Conservation (phyloP, 2,113 vertebrate species). For the Rhinopomastus cyanomelas region DNA sequence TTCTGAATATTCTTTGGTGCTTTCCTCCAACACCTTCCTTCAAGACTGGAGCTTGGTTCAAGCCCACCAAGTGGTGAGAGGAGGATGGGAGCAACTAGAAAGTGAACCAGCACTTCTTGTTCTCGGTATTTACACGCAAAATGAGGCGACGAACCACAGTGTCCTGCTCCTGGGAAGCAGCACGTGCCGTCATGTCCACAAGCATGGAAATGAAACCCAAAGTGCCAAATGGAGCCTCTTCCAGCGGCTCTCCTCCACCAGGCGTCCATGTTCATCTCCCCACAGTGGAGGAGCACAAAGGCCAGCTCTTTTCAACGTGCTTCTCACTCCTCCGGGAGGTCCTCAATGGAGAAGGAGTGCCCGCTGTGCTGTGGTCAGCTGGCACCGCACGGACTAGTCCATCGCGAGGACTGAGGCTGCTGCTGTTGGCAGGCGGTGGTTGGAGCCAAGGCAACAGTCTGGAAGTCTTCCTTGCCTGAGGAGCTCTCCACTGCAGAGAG, state of each 20-base stretch:
- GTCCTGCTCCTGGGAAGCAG: constrained; percentile 50
- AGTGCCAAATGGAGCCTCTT: neutral
- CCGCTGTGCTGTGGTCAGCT: neutral
- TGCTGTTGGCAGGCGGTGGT: constrained; percentile 1
- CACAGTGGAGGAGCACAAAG: constrained; percentile 61
- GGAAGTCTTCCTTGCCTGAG: constrained; percentile 24
- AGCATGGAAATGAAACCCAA: neutral
- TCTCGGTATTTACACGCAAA: constrained; percentile 44
- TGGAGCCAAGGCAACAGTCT: neutral
- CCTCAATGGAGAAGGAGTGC: constrained; percentile 36
- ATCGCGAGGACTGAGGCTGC: neutral
- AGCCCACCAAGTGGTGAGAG: neutral
- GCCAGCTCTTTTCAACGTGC: constrained; percentile 58
- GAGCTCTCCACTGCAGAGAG: constrained; percentile 38
- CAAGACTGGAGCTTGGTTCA: neutral
- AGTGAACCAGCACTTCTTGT: constrained; percentile 97
- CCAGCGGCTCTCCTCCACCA: neutral
- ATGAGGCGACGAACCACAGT: neutral
- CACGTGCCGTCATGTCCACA: constrained; percentile 46
- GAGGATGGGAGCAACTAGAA: constrained; percentile 70
- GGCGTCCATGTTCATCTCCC: constrained; percentile 78
- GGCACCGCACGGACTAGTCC: neutral
- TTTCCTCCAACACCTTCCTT: constrained; percentile 42
- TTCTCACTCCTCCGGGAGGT: constrained; percentile 63
- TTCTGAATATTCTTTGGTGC: constrained; percentile 65